These are phyloP conservation scores for Macquaria australasica DNA, from an alignment of 2,113 vertebrate species.

Conservation along the genomic window DNA sequence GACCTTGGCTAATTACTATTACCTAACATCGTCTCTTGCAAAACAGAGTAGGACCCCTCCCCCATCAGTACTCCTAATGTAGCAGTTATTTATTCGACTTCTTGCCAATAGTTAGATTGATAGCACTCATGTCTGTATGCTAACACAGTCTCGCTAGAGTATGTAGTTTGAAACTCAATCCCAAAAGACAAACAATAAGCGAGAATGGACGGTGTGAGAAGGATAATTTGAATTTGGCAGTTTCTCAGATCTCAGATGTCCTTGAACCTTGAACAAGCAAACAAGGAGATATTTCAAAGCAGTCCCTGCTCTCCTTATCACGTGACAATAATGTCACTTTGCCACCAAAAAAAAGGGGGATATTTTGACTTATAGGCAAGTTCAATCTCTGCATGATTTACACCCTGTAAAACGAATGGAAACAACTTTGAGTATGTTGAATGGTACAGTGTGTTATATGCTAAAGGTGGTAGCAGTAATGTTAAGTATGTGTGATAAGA, in stretches of 20 bases:
- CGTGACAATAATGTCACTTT: background rate
- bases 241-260: background rate
- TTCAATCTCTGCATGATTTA: background rate
- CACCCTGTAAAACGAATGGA: background rate
- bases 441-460: background rate
- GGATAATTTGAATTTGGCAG: background rate
- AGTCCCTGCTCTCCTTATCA: too few relatives aligned
- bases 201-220: background rate
- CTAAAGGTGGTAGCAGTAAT: background rate
- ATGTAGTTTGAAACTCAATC: background rate
- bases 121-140: background rate
- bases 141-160: background rate
- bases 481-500: conserved; percentile 9
- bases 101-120: background rate
- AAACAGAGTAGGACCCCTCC: background rate
- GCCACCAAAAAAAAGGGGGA: background rate
- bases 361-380: background rate
- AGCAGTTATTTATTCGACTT: background rate
- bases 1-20: background rate
- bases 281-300: background rate
- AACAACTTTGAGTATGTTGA: background rate
- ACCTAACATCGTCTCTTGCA: background rate
- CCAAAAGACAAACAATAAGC: background rate
- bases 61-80: background rate
- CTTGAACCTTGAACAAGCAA: background rate